Percentiles rank a stretch among this genome's conserved stretches.
phyloP scores from a whole-genome alignment of 2,888 invertebrate species.

The Arctia plantaginis region DNA sequence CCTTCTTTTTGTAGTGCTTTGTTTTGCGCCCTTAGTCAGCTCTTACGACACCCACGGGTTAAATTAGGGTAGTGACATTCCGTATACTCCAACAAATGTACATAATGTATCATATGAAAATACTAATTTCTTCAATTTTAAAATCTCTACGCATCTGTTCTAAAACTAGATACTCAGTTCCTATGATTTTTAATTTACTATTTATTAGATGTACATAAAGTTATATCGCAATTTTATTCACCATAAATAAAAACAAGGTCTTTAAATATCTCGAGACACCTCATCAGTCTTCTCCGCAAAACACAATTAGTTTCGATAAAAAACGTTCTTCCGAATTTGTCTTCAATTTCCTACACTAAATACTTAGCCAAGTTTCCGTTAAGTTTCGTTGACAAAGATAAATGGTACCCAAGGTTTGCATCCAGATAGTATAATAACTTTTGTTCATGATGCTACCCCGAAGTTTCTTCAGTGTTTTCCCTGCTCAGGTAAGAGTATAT shows the following conservation, averaged over 20 bases:
- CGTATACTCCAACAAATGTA: no score
- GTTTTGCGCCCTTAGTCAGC: no score
- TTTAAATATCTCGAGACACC: not conserved
- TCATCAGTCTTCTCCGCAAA: slow-evolving; percentile 8
- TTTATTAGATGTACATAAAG: not conserved
- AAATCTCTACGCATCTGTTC: no score
- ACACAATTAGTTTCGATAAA: slow-evolving; percentile 58
- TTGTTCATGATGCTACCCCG: slow-evolving; percentile 62
- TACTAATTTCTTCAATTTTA: no score
- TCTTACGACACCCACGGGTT: no score
- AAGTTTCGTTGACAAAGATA: slow-evolving; percentile 72
- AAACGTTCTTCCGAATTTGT: slow-evolving; percentile 62
- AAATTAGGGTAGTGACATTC: no score
- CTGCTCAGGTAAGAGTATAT: slow-evolving; percentile 63
- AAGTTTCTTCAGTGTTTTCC: slow-evolving; percentile 56
- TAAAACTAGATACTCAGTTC: no score
- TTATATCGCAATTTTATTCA: not conserved
- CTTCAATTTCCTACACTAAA: slow-evolving; percentile 71
- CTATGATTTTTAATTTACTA: no score
- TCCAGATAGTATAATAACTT: slow-evolving; percentile 75
- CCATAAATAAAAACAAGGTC: not conserved
- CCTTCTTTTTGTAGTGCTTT: no score
- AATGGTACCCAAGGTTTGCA: slow-evolving; percentile 69
- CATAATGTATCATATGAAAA: no score
- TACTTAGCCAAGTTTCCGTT: slow-evolving; percentile 59